Conservation (phyloP, 2,888 invertebrate genomes). For the Eugnorisma glareosa region DNA sequence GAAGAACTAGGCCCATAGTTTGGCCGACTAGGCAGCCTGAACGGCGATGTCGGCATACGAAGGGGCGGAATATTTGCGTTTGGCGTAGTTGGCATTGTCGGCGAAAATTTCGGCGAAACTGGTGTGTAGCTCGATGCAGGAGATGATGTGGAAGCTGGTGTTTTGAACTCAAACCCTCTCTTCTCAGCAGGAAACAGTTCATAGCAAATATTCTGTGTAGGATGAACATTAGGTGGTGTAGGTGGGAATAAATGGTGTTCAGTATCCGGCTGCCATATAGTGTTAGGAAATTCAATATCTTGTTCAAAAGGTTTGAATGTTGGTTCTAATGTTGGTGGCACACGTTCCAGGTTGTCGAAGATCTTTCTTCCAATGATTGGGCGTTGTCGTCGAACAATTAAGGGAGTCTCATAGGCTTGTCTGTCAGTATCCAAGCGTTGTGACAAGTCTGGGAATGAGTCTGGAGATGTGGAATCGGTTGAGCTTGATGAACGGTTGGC, state of each 20-base stretch:
- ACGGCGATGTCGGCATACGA: conserved; percentile 44
- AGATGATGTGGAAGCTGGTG: conserved; percentile 67
- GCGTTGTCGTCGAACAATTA: conserved; percentile 68
- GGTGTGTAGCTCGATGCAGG: conserved; percentile 48
- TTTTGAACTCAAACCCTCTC: conserved; percentile 70
- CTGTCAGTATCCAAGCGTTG: conserved; percentile 42
- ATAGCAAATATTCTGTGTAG: conserved; percentile 66
- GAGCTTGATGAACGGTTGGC: conserved; percentile 82
- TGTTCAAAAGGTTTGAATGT: conserved; percentile 48
- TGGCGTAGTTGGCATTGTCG: conserved; percentile 38
- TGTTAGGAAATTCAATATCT: conserved; percentile 39
- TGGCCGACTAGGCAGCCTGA: conserved; percentile 24
- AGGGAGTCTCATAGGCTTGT: conserved; percentile 65
- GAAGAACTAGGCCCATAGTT: conserved; percentile 56
- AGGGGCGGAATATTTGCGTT: conserved; percentile 23
- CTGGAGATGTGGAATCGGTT: conserved; percentile 84
- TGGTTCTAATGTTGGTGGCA: conserved; percentile 54
- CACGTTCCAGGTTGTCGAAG: conserved; percentile 67
- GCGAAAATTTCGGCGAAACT: conserved; percentile 48
- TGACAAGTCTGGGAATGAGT: conserved; percentile 77
- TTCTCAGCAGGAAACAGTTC: conserved; percentile 81
- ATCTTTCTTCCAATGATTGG: conserved; percentile 83
- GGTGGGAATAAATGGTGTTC: conserved; percentile 54
- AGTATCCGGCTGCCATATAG: conserved; percentile 60
- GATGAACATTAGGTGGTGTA: conserved; percentile 69